Base-by-base conservation (phyloP, 2,888 invertebrate species). In the Strigamia maritima region DNA sequence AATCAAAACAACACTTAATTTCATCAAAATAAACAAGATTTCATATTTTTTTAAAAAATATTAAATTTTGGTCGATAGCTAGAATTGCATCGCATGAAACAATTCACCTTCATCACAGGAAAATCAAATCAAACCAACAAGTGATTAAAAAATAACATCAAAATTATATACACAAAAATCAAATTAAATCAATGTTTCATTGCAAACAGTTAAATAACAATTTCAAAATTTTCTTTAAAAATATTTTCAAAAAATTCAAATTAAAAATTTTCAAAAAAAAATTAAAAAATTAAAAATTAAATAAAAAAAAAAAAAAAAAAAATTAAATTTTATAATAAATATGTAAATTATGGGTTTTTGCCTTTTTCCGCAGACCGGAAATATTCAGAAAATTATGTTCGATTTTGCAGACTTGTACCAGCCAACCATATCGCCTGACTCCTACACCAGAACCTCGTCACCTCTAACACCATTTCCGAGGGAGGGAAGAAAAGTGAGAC, bases 371-470 rank as follows among this genome's bases (percentile, higher is more conserved):
- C 49, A 10, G 10, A 1, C 8, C 35, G 35, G 35, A 35, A 35
- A 8, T 35, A 8, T 35, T 35, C 8, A 35, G 35, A 6, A 35
- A 35, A 35, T 31, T 6, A 31, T 35, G 35, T 35, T 35, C 35
- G 49, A 10, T 49, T 49, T 49, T 49, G 19, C 22, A n/a, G 24
- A 70, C 70, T 28, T 70, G 70, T 28, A 70, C 70, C 70, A 26
- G 70, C 70, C 70, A 70, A 70, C 70, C n/a, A 28, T 70, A 70
- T 70, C 70, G 28, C 70, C 70, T 70, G 70, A 70, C 70, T 70
- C 70, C 16, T 70, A 70, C 70, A 70, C 70, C 70, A 70, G 70
- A 24, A 16, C 28, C 70, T 70, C 70, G 70, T 70, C 70, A 70
- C 70, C 70, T 70, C 70, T 28, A 14, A 1, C 70, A n/a, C 49